Percentiles rank a stretch among this genome's conserved stretches.
phyloP scores from a whole-genome alignment of 1,140 invertebrate species.

The Hestina assimilis region DNA sequence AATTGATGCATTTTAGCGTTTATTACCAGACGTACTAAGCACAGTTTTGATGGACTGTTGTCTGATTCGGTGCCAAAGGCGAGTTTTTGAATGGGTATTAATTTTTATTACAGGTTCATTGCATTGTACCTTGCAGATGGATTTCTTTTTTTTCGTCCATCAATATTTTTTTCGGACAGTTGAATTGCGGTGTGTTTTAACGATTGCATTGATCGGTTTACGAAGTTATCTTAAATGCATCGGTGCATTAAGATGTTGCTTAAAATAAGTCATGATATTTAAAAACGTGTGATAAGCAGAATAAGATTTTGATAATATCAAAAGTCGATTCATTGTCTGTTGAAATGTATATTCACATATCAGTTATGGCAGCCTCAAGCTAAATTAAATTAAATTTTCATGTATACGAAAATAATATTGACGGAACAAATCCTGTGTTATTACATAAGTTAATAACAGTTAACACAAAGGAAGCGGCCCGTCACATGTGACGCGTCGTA shows the following conservation, averaged over 20 bases:
- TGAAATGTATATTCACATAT: not conserved
- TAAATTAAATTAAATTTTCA: conserved; percentile 31
- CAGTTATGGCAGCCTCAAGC: conserved; percentile 1
- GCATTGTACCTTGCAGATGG: conserved; percentile 62
- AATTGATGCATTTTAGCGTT: conserved; percentile 54
- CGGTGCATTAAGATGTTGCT: conserved; percentile 41
- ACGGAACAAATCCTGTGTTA: conserved; percentile 42
- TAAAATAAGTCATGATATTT: conserved; percentile 39
- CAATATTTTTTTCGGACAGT: conserved; percentile 64
- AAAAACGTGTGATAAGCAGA: conserved; percentile 11
- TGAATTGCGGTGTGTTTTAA: conserved; percentile 63
- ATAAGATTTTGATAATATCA: not conserved
- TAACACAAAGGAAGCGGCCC: conserved; percentile 65
- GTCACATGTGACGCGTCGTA: conserved; percentile 60
- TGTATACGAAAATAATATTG: conserved; percentile 26
- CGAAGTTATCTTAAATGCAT: conserved; percentile 55
- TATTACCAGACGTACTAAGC: conserved; percentile 48
- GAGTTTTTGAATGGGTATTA: conserved; percentile 68
- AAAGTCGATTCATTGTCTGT: not conserved
- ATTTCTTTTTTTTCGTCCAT: conserved; percentile 57
- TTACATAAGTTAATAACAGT: conserved; percentile 65
- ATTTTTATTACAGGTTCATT: conserved; percentile 73
- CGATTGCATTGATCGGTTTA: conserved; percentile 45
- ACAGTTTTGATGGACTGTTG: conserved; percentile 34
- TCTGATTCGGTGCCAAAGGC: conserved; percentile 36